Conservation (phyloP, 1,140 invertebrate species). For the Heliconius eleuchia region DNA sequence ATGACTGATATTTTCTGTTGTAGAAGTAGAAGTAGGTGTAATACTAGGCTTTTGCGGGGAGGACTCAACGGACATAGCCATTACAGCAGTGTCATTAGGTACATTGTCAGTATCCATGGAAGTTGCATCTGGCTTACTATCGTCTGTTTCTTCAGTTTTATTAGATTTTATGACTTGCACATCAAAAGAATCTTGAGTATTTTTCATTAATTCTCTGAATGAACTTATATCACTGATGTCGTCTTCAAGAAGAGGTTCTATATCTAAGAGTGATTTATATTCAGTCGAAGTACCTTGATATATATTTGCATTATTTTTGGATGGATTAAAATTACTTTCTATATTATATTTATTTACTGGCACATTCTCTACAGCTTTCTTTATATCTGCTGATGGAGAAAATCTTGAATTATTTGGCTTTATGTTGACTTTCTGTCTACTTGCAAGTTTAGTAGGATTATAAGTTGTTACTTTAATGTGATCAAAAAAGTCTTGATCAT, state of each 20-base stretch:
- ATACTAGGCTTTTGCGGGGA: conserved; percentile 44
- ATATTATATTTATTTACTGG: conserved; percentile 44
- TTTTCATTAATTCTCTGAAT: conserved; percentile 78
- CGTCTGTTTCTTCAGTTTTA: conserved; percentile 49
- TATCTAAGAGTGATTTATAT: conserved; percentile 78
- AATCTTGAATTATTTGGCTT: conserved; percentile 60
- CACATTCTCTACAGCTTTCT: conserved; percentile 44
- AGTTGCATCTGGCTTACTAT: conserved; percentile 70
- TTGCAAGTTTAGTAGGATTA: conserved; percentile 69
- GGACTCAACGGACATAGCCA: conserved; percentile 35
- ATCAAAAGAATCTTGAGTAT: conserved; percentile 77
- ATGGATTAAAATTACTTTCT: conserved; percentile 47
- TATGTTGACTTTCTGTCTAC: conserved; percentile 61
- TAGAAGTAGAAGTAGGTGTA: conserved; percentile 38
- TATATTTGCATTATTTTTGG: conserved; percentile 46
- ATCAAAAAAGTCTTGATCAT: conserved; percentile 77
- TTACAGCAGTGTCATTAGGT: conserved; percentile 48
- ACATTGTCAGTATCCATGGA: conserved; percentile 67
- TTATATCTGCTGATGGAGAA: conserved; percentile 53
- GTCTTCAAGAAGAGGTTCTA: conserved; percentile 82
- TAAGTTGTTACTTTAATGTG: conserved; percentile 76
- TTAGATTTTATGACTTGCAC: conserved; percentile 82
- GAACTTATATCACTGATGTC: conserved; percentile 77
- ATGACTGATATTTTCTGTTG: conserved; percentile 38
- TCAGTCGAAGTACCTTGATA: conserved; percentile 73